A percentile compares a stretch with the other conserved stretches of the same genome.
Conservation (phyloP, 1,140 invertebrate species). For the Drosophila azteca region DNA sequence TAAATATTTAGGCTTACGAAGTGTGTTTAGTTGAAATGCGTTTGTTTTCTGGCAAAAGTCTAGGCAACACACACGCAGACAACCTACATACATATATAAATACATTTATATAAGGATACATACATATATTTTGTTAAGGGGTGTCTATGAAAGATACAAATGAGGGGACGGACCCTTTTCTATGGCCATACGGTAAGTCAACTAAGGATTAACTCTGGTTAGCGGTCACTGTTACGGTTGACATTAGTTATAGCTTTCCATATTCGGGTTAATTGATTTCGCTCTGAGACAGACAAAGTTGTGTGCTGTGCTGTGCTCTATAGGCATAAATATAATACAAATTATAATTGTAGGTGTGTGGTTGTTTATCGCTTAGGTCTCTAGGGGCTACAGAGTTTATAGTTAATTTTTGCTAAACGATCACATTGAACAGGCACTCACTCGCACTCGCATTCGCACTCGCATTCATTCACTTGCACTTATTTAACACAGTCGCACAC, state of each 20-base stretch:
- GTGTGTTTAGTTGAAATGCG: conserved; percentile 40
- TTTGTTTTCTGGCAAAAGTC: conserved; percentile 28
- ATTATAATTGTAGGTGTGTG: conserved; percentile 54
- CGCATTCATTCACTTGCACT: conserved; percentile 5
- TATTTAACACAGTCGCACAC: conserved; percentile 35
- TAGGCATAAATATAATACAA: conserved; percentile 67
- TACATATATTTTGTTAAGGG: no score
- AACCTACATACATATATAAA: no score
- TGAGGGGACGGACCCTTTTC: conserved; percentile 44
- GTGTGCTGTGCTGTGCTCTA: conserved; percentile 45
- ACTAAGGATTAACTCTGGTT: conserved; percentile 54
- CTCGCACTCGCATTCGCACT: conserved; percentile 21
- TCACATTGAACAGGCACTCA: conserved; percentile 69
- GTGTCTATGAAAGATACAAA: conserved; percentile 42
- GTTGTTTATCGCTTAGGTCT: conserved; percentile 43
- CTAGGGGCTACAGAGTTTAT: conserved; percentile 72
- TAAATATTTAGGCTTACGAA: conserved; percentile 45
- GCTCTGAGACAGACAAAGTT: conserved; percentile 36
- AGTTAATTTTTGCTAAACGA: conserved; percentile 81
- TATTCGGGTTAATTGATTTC: conserved; percentile 25
- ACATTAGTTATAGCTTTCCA: conserved; percentile 61
- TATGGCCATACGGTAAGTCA: conserved; percentile 40
- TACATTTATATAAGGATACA: no score
- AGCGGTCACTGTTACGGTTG: conserved; percentile 31
- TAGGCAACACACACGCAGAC: no score